Evolutionary conservation across 2,113 vertebrate genomes (phyloP), one percentile per base, ranked within the genome.

Genomic region (Forbesichthys papilliferus): DNA sequence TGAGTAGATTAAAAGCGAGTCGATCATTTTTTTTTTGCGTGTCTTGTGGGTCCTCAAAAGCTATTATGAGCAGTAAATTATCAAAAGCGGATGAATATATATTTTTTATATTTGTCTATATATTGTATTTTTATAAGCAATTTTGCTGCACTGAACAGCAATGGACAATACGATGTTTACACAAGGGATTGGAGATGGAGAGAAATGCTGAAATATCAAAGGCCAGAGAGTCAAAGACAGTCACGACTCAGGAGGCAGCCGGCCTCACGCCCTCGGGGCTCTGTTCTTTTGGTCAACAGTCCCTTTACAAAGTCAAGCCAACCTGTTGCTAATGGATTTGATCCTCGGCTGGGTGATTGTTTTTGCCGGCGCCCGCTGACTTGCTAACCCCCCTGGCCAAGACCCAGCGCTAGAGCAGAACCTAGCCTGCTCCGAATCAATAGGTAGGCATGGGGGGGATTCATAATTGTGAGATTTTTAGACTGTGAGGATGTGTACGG

Each of bases 341-440:
- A 79, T 78, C 52, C 59, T 78, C 64, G 34, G 71, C 82, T 75
- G 56, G 13, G 36, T 60, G 71, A 78, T 82, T 86, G 69, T 81
- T 82, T 76, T 80, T 69, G 49, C 49, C 36, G 27, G 58, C 52
- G 68, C 75, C 64, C 66, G 64, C n/a, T 58, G 47, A 65, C 55
- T 59, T 61, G 51, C 49, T 83, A 74, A 84, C 83, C 77, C 75
- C 51, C 71, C 77, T 79, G 85, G 8, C 73, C 67, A 73, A 78
- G 66, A 73, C 58, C 65, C 4, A 55, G 66, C 65, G 66, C 14
- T 77, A 46, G 52, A 56, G 66, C 8, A 49, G 33, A 75, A 61
- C 47, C 36, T 56, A 69, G 78, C 58, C 11, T 75, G 46, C 36
- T 56, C 46, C 61, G 59, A 5, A 47, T 48, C 33, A 73, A 47